A percentile compares a stretch with the other conserved stretches of the same genome.
Conservation (phyloP, 2,113 vertebrate species). For the Oceanodroma tethys region DNA sequence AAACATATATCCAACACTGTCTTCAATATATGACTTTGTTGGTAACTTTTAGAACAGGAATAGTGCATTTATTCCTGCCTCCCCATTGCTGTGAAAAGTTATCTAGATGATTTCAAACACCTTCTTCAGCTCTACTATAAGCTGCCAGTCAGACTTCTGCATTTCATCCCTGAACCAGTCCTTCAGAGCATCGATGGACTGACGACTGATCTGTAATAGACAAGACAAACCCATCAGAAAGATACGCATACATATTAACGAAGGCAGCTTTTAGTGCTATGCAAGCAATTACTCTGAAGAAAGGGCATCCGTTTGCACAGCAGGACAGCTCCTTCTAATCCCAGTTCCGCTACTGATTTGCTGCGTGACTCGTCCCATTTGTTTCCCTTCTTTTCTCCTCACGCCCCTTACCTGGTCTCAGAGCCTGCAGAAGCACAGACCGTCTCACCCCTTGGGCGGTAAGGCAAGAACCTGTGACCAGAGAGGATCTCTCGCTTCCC, state of each 20-base stretch:
- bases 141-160: conserved; percentile 97
- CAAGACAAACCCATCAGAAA: background rate
- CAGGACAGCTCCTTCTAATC: background rate
- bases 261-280: rapidly evolving
- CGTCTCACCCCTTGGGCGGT: rapidly evolving
- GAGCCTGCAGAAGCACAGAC: background rate
- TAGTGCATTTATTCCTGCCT: conserved; percentile 58
- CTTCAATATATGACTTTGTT: conserved; percentile 62
- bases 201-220: conserved; percentile 89
- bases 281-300: too few relatives aligned
- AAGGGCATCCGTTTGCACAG: background rate
- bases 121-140: conserved; percentile 98
- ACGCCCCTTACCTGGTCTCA: background rate
- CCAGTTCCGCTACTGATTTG: rapidly evolving
- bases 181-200: conserved; percentile 96
- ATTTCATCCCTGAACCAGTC: conserved; percentile 99
- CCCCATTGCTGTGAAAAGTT: conserved; percentile 30
- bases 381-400: background rate
- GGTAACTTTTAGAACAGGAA: conserved; percentile 63
- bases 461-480: background rate
- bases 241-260: rapidly evolving
- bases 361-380: rapidly evolving
- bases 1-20: conserved; percentile 66
- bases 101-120: conserved; percentile 97
- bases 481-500: too few relatives aligned